phyloP scores from a whole-genome alignment of 92 coral and sea anemone species.

The Porites lobata region DNA sequence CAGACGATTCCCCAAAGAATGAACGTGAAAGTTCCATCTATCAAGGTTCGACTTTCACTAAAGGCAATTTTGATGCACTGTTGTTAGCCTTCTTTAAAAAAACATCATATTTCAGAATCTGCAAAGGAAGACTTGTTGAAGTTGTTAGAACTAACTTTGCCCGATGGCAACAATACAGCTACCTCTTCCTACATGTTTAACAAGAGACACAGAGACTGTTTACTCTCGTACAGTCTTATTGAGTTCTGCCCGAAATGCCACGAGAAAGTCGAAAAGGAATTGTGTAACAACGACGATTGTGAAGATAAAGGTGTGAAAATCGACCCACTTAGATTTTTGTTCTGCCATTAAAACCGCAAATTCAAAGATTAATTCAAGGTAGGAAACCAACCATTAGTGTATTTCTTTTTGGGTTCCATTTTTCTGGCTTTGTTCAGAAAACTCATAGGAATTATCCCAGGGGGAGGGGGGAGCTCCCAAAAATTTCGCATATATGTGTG shows the following conservation, averaged over 20 bases:
- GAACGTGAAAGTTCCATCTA: too few species aligned
- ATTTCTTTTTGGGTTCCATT: too few species aligned
- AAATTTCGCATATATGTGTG: too few species aligned
- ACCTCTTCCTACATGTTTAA: slow-evolving; percentile 43
- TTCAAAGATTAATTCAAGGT: neutral
- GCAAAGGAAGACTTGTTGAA: slow-evolving; percentile 55
- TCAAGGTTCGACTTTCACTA: too few species aligned
- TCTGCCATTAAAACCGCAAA: neutral
- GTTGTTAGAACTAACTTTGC: slow-evolving; percentile 26
- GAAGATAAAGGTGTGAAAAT: neutral
- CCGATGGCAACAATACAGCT: slow-evolving; percentile 22
- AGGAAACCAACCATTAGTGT: neutral
- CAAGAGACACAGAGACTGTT: slow-evolving; percentile 22
- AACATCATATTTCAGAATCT: slow-evolving; percentile 25
- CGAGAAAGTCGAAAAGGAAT: neutral
- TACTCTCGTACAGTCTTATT: neutral
- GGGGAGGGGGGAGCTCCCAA: too few species aligned
- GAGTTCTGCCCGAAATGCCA: neutral
- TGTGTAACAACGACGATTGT: neutral
- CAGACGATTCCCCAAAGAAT: too few species aligned
- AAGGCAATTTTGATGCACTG: slow-evolving; percentile 1
- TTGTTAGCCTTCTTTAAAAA: slow-evolving; percentile 48
- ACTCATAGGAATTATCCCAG: too few species aligned
- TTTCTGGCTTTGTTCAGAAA: too few species aligned
- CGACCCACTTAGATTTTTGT: neutral